Evolutionary conservation across 2,113 vertebrate species (phyloP), one percentile per base, ranked within the genome.

Genomic region (Glaucomys volans): DNA sequence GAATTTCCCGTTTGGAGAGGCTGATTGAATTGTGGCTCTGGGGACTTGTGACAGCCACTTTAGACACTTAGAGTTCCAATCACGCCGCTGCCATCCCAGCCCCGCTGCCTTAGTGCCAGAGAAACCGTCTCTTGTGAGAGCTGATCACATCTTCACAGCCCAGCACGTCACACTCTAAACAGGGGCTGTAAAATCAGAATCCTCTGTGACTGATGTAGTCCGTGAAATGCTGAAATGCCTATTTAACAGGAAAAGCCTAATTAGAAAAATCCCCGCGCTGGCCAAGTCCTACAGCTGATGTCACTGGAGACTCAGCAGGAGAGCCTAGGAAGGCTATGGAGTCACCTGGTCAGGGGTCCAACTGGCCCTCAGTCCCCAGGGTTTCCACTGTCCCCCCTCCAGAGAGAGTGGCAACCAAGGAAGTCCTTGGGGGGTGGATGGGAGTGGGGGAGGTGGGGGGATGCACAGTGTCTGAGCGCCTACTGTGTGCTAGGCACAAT

Each of bases 1-100:
- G 90, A 92, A 52, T 94, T 94, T 90, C 80, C 42, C 4, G 6
- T 95, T 96, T 71, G 75, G 93, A 95, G 40, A 35, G 20, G 85
- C 40, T 96, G 97, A 97, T 97, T 96, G 97, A 96, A 95, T 91
- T 85, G 91, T 96, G 94, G 66, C 97, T 97, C 97, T 37, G 7
- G 94, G 95, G 93, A 97, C 86, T 94, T 54, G 5, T 1, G 11
- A 76, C 67, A 87, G 95, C 92, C 97, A 85, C 90, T 90, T 87
- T 44, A 96, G 87, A 86, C 75, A 91, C 89, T 96, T 69, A 79
- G 69, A 80, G 85, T 89, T 96, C 95, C 64, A 93, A 42, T 96
- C 95, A 95, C 3, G 11, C 76, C 10, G 32, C 50, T 2, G 0
- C 66, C 76, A n/a, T 5, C 37, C 94, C 50, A 20, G 50, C 30